These are phyloP conservation scores for Lasioglossum calceatum DNA, from an alignment of 2,888 invertebrate genomes.

Conservation along the genomic window DNA sequence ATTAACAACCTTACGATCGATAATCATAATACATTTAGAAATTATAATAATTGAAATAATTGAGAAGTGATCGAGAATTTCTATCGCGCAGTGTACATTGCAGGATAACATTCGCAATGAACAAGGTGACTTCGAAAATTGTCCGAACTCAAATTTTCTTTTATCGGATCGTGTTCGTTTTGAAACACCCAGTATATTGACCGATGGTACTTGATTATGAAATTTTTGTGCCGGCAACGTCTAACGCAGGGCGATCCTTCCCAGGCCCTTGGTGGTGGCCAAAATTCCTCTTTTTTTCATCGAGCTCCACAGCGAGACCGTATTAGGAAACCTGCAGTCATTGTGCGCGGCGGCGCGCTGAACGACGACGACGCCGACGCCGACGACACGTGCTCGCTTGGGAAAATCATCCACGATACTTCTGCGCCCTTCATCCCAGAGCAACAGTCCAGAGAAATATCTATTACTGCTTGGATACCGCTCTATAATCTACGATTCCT, in stretches of 20 bases:
- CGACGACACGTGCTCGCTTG: slow-evolving; percentile 28
- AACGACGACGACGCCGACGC: slow-evolving; percentile 66
- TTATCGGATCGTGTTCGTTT: neutral
- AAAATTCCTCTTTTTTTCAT: slow-evolving; percentile 79
- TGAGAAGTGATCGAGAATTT: too few species aligned
- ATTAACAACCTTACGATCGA: too few species aligned
- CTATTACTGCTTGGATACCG: neutral
- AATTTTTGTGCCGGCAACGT: slow-evolving; percentile 60
- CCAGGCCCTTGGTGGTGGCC: slow-evolving; percentile 72
- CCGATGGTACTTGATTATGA: slow-evolving; percentile 51
- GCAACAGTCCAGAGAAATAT: neutral
- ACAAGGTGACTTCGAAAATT: too few species aligned
- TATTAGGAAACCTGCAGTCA: slow-evolving; percentile 82
- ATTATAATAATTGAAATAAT: too few species aligned
- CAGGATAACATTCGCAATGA: too few species aligned
- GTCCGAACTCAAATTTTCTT: too few species aligned
- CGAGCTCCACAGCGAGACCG: slow-evolving; percentile 70
- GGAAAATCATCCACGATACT: slow-evolving; percentile 13
- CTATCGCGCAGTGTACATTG: too few species aligned
- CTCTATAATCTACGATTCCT: neutral
- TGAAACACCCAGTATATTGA: slow-evolving; percentile 3
- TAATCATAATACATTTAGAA: too few species aligned
- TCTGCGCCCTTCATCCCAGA: neutral
- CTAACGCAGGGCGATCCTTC: slow-evolving; percentile 67
- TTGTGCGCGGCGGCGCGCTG: slow-evolving; percentile 75